Base-by-base conservation (phyloP, 2,113 vertebrate genomes). In the Etheostoma cragini region DNA sequence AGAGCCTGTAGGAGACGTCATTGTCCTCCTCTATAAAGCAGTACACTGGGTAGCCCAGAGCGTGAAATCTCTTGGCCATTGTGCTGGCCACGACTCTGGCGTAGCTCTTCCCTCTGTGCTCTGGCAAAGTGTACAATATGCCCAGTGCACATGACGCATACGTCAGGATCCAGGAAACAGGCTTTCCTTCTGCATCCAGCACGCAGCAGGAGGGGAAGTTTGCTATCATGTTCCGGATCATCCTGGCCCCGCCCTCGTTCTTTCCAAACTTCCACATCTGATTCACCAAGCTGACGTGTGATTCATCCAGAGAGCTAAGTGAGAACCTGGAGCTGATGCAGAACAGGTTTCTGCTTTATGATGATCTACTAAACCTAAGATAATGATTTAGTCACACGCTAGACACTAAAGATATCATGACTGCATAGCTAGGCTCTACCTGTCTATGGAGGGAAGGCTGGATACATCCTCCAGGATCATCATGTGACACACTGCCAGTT, bases 11-110 rank as follows among this genome's bases (percentile, higher is more conserved):
- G 24, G 95, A 96, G 6, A 67, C 19, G 0, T 8, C 0, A 33
- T 94, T 95, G 22, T 91, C 91, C 66, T 94, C 92, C 66, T 94
- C 93, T 26, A 94, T 57, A 45, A 77, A 91, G 76, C 94, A 92
- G 87, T 81, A 95, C 5, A 93, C 88, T 5, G 92, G 95, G 78
- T 80, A 91, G 4, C 91, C 92, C 15, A 84, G 53, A 26, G 79
- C 62, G 15, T 84, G 74, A n/a, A 94, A 81, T 52, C 30, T 92
- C 67, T 77, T 90, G 26, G 93, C 88, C 86, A 95, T 80, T 57
- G 46, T 47, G 30, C 70, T 80, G 47, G 94, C 60, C 78, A 95
- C 35, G 15, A 89, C 64, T 85, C 93, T 95, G 66, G 94, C 94
- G 2, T 93, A 94, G 61, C 93, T 93, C 88, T 93, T 93, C 46